Conservation (phyloP, 2,797 vertebrate species). For the Clarias fuscus region DNA sequence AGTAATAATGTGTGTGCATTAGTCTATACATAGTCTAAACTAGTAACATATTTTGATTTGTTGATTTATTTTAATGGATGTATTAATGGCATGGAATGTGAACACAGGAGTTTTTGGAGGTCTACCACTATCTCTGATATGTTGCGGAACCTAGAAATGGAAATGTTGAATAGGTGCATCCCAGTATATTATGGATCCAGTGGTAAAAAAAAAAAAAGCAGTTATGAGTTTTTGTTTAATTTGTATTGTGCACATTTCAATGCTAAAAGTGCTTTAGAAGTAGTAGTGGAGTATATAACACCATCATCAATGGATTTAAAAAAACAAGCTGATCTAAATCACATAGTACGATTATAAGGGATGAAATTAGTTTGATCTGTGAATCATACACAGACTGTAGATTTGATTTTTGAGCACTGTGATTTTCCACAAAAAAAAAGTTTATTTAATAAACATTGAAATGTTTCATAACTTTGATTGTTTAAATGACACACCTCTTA, state of each 20-base stretch:
- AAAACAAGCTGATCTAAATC: background rate
- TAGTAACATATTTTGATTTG: background rate
- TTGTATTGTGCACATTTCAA: background rate
- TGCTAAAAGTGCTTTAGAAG: background rate
- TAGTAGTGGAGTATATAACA: background rate
- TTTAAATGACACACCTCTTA: too few species aligned
- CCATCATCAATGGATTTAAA: background rate
- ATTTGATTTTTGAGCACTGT: too few species aligned
- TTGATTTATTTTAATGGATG: background rate
- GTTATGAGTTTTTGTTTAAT: background rate
- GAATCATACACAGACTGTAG: too few species aligned
- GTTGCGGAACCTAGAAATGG: background rate
- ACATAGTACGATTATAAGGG: background rate
- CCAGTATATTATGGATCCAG: background rate
- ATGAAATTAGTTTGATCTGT: too few species aligned
- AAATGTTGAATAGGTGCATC: background rate
- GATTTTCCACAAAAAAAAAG: too few species aligned
- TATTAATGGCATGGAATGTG: background rate
- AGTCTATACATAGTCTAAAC: background rate
- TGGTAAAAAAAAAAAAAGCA: background rate
- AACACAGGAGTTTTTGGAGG: background rate
- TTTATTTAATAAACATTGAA: too few species aligned
- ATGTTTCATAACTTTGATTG: too few species aligned
- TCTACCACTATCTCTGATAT: background rate
- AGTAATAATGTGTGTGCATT: background rate